Percentiles rank a stretch among this genome's conserved stretches.
Conservation (phyloP, 2,888 invertebrate genomes). For the Apamea monoglypha region DNA sequence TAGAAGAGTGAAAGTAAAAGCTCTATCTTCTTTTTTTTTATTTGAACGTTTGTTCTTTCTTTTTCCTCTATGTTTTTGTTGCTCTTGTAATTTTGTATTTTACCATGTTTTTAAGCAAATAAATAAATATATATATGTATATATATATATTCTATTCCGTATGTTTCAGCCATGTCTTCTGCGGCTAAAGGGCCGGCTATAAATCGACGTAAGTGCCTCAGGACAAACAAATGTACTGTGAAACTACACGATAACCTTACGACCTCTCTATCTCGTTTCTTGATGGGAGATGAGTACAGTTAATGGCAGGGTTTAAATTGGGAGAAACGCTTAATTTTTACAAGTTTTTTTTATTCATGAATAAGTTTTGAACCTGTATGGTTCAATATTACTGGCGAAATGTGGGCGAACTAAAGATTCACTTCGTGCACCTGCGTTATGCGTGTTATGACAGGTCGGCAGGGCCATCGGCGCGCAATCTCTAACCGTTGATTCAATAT, state of each 20-base stretch:
- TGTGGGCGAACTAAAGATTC: neutral
- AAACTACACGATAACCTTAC: constrained; percentile 60
- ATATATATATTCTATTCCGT: constrained; percentile 23
- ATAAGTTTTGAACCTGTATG: neutral
- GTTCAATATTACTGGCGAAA: neutral
- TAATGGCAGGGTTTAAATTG: constrained; percentile 10
- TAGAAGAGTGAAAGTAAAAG: neutral
- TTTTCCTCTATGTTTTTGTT: too few species aligned
- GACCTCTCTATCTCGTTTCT: constrained; percentile 16
- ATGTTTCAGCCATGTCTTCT: constrained; percentile 44
- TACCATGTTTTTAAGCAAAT: too few species aligned
- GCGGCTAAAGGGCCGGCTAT: constrained; percentile 65
- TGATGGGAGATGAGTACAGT: constrained; percentile 16
- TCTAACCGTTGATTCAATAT: too few species aligned
- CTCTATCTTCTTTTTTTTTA: neutral
- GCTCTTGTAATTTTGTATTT: too few species aligned
- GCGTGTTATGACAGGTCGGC: neutral
- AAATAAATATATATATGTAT: too few species aligned
- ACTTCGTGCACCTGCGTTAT: neutral
- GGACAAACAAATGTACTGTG: constrained; percentile 72
- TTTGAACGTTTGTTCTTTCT: too few species aligned
- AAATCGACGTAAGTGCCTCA: constrained; percentile 71
- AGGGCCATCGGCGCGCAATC: too few species aligned
- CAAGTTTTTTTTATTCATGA: neutral
- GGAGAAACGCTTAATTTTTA: neutral